Conservation (phyloP, 2,888 invertebrate genomes). For the Lepeophtheirus nordmannii region DNA sequence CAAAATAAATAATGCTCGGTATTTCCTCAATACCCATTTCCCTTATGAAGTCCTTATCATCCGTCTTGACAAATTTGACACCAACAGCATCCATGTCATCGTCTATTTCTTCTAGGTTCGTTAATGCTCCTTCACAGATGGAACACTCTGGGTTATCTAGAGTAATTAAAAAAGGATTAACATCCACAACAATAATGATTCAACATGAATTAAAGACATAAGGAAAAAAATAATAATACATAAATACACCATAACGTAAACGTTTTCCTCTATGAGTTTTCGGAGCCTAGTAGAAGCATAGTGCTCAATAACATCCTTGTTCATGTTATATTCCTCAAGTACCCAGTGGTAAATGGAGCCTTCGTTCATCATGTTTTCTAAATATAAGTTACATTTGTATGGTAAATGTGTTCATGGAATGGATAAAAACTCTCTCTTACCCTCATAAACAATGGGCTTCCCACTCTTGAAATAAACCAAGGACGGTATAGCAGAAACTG, state of each 20-base stretch:
- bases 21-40: constrained; percentile 83
- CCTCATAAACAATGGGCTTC: constrained; percentile 20
- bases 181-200: not conserved
- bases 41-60: constrained; percentile 69
- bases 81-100: constrained; percentile 80
- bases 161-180: constrained; percentile 45
- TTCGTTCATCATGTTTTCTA: constrained; percentile 77
- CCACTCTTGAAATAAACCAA: constrained; percentile 17
- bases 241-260: constrained; percentile 78
- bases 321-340: constrained; percentile 62
- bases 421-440: not conserved
- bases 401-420: no score
- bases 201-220: not conserved
- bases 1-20: constrained; percentile 79
- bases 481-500: not conserved
- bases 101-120: constrained; percentile 65
- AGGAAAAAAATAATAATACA: constrained; percentile 41
- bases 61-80: constrained; percentile 82
- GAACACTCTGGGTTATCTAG: constrained; percentile 75
- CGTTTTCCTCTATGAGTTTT: constrained; percentile 71
- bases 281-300: constrained; percentile 47
- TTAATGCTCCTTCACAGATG: constrained; percentile 75
- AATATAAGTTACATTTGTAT: constrained; percentile 28
- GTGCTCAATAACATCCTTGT: constrained; percentile 73
- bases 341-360: constrained; percentile 78